These are phyloP conservation scores for Cirrhinus molitorella DNA, from an alignment of 2,797 vertebrate species.

Conservation along the genomic window DNA sequence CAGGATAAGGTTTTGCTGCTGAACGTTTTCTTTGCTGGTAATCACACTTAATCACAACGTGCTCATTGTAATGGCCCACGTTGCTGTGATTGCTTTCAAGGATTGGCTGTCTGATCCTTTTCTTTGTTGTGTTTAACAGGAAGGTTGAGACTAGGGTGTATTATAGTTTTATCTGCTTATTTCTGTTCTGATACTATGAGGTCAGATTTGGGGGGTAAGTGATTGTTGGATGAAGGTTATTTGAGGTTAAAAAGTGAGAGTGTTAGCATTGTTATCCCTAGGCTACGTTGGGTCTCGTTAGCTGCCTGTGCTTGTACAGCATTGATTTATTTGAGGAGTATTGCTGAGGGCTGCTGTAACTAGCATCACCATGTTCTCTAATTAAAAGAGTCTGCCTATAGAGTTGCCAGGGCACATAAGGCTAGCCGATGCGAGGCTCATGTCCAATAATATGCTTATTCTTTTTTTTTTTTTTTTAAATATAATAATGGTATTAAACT, in stretches of 20 bases:
- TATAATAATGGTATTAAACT: neutral
- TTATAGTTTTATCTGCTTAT: neutral
- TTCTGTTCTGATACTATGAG: neutral
- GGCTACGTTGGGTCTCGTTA: neutral
- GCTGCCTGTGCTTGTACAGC: neutral
- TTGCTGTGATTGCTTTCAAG: constrained; percentile 16
- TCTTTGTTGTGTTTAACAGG: constrained; percentile 11
- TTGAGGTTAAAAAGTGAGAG: neutral
- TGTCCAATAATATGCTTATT: neutral
- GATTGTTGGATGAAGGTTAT: neutral
- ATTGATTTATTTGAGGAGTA: neutral
- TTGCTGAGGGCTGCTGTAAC: neutral
- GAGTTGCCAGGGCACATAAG: neutral
- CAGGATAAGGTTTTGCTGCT: constrained; percentile 20
- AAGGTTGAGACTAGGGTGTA: neutral
- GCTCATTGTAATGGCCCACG: neutral
- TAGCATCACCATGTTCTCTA: neutral
- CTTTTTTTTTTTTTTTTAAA: too few species aligned
- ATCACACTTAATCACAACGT: constrained; percentile 31
- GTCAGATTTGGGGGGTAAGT: neutral
- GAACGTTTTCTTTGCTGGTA: neutral
- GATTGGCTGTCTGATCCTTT: constrained; percentile 13
- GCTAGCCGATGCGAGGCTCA: neutral
- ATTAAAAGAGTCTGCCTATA: neutral
- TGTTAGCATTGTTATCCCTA: neutral